phyloP scores from a whole-genome alignment of 2,113 vertebrate genomes.

The Crotalus viridis region DNA sequence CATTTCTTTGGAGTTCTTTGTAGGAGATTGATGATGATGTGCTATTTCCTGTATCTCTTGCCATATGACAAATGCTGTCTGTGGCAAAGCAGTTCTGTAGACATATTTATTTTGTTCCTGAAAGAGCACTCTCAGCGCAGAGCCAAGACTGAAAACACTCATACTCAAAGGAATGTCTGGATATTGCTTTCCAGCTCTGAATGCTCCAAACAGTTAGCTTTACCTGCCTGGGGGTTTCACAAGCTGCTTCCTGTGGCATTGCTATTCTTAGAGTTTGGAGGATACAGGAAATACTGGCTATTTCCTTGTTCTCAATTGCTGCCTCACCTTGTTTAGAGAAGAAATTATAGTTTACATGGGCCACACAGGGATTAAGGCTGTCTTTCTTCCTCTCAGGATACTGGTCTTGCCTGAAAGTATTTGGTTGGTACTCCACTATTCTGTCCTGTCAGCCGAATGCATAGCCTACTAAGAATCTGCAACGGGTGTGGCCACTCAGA shows the following conservation, averaged over 20 bases:
- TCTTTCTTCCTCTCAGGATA: background rate
- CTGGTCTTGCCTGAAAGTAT: background rate
- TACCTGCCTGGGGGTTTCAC: constrained; percentile 18
- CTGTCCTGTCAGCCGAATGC: background rate
- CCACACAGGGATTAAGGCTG: background rate
- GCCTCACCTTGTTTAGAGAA: constrained; percentile 14
- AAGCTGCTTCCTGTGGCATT: constrained; percentile 3
- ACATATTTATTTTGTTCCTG: background rate
- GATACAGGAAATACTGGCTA: background rate
- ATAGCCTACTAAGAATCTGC: background rate
- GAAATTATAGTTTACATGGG: background rate
- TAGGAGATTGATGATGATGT: background rate
- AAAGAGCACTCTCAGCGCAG: background rate
- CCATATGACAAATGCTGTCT: background rate
- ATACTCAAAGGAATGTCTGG: constrained; percentile 28
- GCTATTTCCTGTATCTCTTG: background rate
- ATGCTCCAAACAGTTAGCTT: background rate
- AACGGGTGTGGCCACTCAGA: background rate
- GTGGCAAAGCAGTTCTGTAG: background rate
- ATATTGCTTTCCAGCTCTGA: background rate
- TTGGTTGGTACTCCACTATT: background rate
- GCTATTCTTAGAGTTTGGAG: constrained; percentile 16
- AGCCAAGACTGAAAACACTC: constrained; percentile 12
- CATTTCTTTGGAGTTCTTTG: background rate
- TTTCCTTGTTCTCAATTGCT: background rate